Conservation (phyloP, 2,888 invertebrate genomes). For the Chymomyza fuscimana region DNA sequence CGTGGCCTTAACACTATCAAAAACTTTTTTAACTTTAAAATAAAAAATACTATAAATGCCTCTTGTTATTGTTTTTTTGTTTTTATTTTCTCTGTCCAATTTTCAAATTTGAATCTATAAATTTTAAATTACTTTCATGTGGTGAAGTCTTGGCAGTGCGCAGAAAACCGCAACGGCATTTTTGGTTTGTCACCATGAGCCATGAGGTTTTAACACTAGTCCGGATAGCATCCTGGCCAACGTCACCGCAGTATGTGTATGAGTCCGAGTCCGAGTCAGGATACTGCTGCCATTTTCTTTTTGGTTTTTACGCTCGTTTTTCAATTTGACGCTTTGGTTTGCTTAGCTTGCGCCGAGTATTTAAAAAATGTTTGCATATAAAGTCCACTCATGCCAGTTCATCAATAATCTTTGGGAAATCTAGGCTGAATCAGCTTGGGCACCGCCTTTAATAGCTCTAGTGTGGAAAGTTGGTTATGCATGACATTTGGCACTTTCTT, state of each 20-base stretch:
- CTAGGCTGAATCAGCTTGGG: no score
- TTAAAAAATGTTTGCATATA: background rate
- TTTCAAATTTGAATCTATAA: conserved; percentile 53
- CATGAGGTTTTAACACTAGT: background rate
- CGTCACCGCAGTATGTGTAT: background rate
- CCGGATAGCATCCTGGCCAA: background rate
- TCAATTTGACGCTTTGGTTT: no score
- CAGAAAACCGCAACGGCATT: conserved; percentile 39
- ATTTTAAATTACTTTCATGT: conserved; percentile 52
- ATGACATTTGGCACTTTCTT: no score
- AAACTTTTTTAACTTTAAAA: background rate
- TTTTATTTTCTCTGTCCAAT: background rate
- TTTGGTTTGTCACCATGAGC: conserved; percentile 43
- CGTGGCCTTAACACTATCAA: background rate
- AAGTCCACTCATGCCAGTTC: background rate
- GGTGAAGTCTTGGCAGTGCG: conserved; percentile 46
- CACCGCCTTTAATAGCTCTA: no score
- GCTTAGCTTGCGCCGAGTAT: background rate
- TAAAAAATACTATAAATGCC: no score
- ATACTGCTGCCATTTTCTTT: no score
- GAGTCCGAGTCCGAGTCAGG: background rate
- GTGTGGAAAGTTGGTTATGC: no score
- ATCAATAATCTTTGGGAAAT: no score
- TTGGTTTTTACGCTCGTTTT: no score
- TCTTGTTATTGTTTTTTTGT: background rate